phyloP scores from a whole-genome alignment of 92 coral and sea anemone species.

The Palythoa grandis region DNA sequence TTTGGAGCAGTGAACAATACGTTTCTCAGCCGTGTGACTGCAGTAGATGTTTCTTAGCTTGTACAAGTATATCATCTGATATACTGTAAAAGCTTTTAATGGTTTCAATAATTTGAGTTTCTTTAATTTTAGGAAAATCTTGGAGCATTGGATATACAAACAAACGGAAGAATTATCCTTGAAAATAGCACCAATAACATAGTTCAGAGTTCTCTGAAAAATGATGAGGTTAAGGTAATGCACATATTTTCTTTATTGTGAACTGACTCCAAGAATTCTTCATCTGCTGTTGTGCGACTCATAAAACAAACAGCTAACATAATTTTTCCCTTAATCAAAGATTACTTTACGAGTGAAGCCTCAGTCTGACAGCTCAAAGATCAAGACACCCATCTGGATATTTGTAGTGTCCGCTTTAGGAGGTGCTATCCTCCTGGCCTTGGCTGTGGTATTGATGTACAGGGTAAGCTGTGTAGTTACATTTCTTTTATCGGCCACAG shows the following conservation, averaged over 20 bases:
- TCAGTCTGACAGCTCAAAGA: conserved; percentile 11
- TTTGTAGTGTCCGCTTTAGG: conserved; percentile 36
- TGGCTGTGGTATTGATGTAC: conserved; percentile 20
- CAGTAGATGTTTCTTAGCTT: too few relatives aligned
- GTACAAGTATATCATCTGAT: too few relatives aligned
- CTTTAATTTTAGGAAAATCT: conserved; percentile 14
- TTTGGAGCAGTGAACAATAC: too few relatives aligned
- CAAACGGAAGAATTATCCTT: background rate
- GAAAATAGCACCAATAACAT: background rate
- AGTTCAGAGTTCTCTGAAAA: conserved; percentile 8
- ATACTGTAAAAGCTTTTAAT: background rate
- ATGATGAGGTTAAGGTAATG: conserved; percentile 5
- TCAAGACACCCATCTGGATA: conserved; percentile 33
- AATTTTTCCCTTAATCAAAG: background rate
- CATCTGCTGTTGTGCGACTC: background rate
- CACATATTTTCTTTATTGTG: background rate
- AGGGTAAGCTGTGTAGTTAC: conserved; percentile 15
- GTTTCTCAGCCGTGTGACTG: too few relatives aligned
- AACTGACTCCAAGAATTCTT: background rate
- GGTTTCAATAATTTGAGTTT: background rate
- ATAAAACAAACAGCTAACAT: background rate
- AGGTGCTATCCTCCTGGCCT: conserved; percentile 20
- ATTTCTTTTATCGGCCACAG: background rate
- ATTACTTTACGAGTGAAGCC: conserved; percentile 30
- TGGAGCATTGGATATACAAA: conserved; percentile 18